Evolutionary conservation across 2,888 invertebrate genomes (phyloP), one percentile per base, ranked within the genome.

Genomic region (Cataglyphis albicans): DNA sequence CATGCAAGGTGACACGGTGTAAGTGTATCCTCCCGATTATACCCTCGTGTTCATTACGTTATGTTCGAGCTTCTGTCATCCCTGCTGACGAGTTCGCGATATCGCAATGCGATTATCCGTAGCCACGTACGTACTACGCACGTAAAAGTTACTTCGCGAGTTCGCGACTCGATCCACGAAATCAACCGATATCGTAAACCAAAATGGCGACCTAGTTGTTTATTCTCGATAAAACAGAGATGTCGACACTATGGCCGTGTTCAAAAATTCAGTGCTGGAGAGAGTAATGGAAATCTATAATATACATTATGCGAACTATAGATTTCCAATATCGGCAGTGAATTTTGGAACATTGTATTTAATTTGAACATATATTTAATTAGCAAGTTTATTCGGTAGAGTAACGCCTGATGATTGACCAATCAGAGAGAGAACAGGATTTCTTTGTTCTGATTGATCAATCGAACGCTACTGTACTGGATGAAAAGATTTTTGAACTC

Each of bases 1-100:
- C 82, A 92, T 95, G 1, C 95, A 96, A 95, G 95, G 95, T 18
- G 95, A 96, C 0, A 96, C 96, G 0, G 96, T 96, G 83, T 94
- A 92, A 95, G 95, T 92, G 2, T n/a, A 12, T 5, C 44, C 5
- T n/a, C 7, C n/a, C 7, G 52, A 52, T 52, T 52, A 52, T 52
- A n/a, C n/a, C n/a, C 4, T 52, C 52, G 7, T 7, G 7, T 52
- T 52, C n/a, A 7, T n/a, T 7, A n/a, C n/a, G n/a, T 52, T 52
- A n/a, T 2, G 0, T 7, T 52, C 7, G 6, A 52, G n/a, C 52
- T 2, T 52, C 41, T 1, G 7, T 9, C 7, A 52, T n/a, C n/a
- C n/a, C n/a, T 3, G n/a, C 7, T 7, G 52, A 7, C n/a, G n/a
- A 52, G 52, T n/a, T 52, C 18, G 48, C 0, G 18, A 44, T 44